Conservation (phyloP, 2,113 vertebrate genomes). For the Pithys albifrons region DNA sequence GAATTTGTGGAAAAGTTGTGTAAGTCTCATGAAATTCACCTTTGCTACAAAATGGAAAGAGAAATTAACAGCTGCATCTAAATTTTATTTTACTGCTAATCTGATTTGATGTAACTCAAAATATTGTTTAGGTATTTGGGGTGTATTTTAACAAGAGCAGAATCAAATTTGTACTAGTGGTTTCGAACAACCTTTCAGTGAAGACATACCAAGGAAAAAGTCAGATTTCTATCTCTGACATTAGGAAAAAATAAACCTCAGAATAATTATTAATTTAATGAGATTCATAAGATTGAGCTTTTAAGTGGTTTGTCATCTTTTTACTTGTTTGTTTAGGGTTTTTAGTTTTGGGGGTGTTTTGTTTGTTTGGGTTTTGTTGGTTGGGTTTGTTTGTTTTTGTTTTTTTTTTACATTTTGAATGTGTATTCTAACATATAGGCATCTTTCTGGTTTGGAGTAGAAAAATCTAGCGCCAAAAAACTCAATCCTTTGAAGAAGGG, state of each 20-base stretch:
- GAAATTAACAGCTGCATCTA: not conserved
- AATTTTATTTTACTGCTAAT: not conserved
- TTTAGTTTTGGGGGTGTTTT: not conserved
- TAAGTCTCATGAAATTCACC: not conserved
- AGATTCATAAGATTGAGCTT: not conserved
- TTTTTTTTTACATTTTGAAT: not conserved
- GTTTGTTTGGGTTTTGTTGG: not conserved
- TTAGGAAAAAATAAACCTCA: not conserved
- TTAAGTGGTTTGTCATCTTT: accelerated
- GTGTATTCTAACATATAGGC: not conserved
- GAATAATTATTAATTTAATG: not conserved
- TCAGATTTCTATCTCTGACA: not conserved
- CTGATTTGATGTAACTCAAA: not conserved
- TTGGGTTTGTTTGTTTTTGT: no score
- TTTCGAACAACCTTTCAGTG: not conserved
- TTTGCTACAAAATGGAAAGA: not conserved
- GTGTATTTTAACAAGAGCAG: not conserved
- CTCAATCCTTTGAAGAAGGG: not conserved
- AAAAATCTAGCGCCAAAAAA: not conserved
- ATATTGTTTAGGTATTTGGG: not conserved
- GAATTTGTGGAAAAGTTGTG: not conserved
- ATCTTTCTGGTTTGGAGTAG: not conserved
- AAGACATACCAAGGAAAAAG: not conserved
- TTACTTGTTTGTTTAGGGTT: accelerated
- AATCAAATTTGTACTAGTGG: not conserved